Conservation (phyloP, 2,113 vertebrate species). For the Alligator sinensis region DNA sequence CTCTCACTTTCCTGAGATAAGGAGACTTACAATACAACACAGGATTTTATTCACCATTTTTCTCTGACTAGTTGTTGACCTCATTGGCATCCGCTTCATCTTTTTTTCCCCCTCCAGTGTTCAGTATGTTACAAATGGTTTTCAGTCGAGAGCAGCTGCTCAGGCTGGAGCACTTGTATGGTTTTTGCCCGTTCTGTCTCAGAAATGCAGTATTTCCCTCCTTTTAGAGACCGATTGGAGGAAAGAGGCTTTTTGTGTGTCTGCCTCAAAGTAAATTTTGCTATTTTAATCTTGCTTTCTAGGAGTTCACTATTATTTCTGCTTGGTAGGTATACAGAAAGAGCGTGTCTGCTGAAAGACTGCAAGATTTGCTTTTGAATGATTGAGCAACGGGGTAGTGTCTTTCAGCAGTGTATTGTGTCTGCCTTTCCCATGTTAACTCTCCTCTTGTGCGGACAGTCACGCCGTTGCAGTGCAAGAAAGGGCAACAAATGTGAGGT, state of each 20-base stretch:
- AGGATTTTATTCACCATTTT: background rate
- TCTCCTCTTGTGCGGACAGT: too few species aligned
- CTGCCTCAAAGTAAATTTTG: background rate
- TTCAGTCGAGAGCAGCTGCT: background rate
- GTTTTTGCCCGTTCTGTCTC: background rate
- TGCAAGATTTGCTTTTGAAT: background rate
- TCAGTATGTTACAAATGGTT: rapidly evolving
- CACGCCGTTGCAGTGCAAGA: too few species aligned
- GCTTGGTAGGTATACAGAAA: background rate
- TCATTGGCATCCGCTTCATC: background rate
- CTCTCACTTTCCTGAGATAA: background rate
- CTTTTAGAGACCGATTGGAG: rapidly evolving
- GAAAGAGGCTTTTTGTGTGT: rapidly evolving
- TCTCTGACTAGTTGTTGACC: rapidly evolving
- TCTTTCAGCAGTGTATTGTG: background rate
- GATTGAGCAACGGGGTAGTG: background rate
- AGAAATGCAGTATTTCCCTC: background rate
- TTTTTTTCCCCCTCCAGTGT: background rate
- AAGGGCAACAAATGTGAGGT: too few species aligned
- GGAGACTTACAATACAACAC: background rate
- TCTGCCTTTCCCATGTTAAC: too few species aligned
- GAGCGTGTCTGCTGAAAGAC: background rate
- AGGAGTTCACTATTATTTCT: background rate
- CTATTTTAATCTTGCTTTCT: background rate
- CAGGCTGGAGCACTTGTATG: background rate